Base-by-base conservation (phyloP, 64 coral and sea anemone genomes). In the Exaiptasia diaphana region DNA sequence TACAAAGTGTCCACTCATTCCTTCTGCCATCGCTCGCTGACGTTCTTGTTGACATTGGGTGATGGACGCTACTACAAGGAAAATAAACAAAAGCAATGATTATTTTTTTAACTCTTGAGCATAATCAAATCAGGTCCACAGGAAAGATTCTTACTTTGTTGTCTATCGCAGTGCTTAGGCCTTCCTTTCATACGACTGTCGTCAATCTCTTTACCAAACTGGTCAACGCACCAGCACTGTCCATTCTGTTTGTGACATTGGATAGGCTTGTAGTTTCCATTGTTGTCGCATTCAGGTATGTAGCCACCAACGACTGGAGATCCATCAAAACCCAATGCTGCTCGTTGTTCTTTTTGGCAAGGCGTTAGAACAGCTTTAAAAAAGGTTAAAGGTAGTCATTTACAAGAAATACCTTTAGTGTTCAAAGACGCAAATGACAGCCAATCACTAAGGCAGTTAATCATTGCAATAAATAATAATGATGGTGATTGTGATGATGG, bases 141-240 rank as follows among this genome's bases (percentile, higher is more conserved):
- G n/a, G n/a, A n/a, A n/a, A n/a, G n/a, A n/a, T n/a, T n/a, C 26
- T 62, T 62, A 62, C 58, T 11, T 31, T 31, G 58, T 31, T 62
- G 58, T 25, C 26, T 48, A 34, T 15, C 48, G 36, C 83, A 86
- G 29, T 86, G 56, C 0, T 65, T 45, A 2, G 56, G 41, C 26
- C 83, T 50, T 4, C 71, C 72, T 15, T 35, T 67, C 0, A 68
- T 82, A 50, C 75, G 64, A 17, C 62, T 89, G 52, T 41, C 57
- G 29, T 74, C 20, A 39, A 93, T 10, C 41, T 79, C 81, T 73
- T 68, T 72, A 14, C 91, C 91, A 30, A 68, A 60, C 68, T 64
- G 42, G 67, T 94, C 86, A 3, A 89, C 86, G 38, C 86, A 94
- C 91, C 91, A 94, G 45, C 91, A 94, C 45, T 84, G 61, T 4